Conservation (phyloP, 2,888 invertebrate genomes). For the Pristionchus japonicus region DNA sequence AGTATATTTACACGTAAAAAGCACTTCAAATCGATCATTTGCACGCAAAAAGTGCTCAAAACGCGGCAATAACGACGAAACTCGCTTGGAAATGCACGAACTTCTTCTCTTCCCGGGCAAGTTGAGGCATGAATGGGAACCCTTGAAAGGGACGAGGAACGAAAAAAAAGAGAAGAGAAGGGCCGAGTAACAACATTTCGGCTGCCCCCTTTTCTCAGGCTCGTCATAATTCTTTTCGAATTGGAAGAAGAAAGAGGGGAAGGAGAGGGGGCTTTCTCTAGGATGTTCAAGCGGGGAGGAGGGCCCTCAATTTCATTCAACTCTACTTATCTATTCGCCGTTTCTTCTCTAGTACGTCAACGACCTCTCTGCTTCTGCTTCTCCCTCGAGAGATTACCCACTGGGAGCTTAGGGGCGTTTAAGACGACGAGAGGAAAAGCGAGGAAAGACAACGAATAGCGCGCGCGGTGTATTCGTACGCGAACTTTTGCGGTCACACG, state of each 20-base stretch:
- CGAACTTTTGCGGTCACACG: conserved; percentile 1
- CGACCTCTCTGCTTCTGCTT: conserved; percentile 5
- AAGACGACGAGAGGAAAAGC: not conserved
- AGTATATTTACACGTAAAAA: not conserved
- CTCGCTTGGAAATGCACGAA: not conserved
- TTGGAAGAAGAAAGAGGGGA: not conserved
- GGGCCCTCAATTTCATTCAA: conserved; percentile 33
- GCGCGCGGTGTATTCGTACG: not conserved
- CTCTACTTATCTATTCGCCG: conserved; percentile 27
- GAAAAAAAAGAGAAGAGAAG: not conserved
- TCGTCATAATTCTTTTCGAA: conserved; percentile 21
- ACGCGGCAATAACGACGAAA: not conserved
- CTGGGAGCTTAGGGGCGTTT: conserved; percentile 20
- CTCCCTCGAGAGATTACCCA: conserved; percentile 31
- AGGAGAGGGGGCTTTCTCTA: not conserved
- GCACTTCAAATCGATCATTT: not conserved
- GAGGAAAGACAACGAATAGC: not conserved
- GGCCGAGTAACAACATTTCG: conserved; percentile 14
- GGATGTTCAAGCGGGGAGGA: not conserved
- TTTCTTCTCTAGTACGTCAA: not conserved
- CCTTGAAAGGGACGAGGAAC: not conserved
- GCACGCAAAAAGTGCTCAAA: not conserved
- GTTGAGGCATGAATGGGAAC: not conserved
- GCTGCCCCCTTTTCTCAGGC: not conserved
- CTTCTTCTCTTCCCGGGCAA: not conserved